Base-by-base conservation (phyloP, 2,888 invertebrate genomes). In the Lampropteryx suffumata region DNA sequence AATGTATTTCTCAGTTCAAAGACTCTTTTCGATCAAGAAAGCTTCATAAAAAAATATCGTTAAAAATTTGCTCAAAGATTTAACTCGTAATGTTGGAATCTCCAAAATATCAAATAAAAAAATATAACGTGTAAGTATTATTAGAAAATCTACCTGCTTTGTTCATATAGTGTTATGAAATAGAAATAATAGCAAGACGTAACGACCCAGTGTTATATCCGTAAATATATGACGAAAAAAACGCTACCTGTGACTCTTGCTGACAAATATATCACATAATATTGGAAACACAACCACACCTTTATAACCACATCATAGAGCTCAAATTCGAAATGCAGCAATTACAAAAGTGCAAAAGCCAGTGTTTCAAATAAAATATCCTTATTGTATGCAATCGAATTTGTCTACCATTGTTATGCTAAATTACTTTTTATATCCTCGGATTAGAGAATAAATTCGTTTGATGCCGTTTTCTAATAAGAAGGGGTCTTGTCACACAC, bases 171-270 rank as follows among this genome's bases (percentile, higher is more conserved):
- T 71, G 65, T 62, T 70, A 69, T 73, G 67, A 70, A 71, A 71
- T 69, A 69, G 63, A 65, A 69, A 78, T 76, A 76, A 80, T 81
- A 72, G 71, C 71, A 62, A 50, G 60, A 66, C 77, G 78, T 79
- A 81, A 79, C 82, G 78, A 79, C 66, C 73, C 69, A 45, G 73
- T 75, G 76, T 73, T 71, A 71, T 69, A 72, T 76, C 75, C 77
- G 78, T 78, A 77, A 79, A 79, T 75, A 80, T 71, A 45, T 52
- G 37, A 39, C 50, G 53, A 69, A 78, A 82, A 82, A 82, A 75
- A 56, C 50, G 50, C 73, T 84, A 84, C 84, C 84, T 84, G 84
- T 76, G 72, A 68, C 73, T 77, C 64, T 61, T 39, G 39, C 12
- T 27, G 6, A 28, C 30, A 52, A 46, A 13, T 24, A 32, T 14